A percentile compares a stretch with the other conserved stretches of the same genome.
Evolutionary conservation across 2,797 vertebrate species (phyloP).

Genomic region (Geotrypetes seraphini): DNA sequence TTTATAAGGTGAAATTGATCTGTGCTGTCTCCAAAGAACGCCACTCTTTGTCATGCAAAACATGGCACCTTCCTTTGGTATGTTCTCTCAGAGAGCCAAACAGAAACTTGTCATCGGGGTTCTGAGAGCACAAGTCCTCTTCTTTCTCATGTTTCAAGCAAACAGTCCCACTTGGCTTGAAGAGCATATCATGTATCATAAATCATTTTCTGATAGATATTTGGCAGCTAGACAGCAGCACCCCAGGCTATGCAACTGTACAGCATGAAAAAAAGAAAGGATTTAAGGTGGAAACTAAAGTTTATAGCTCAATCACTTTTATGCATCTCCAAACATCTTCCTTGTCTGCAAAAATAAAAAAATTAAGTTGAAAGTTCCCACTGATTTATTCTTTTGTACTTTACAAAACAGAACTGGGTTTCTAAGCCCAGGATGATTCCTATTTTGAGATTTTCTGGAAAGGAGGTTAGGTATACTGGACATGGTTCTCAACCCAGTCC

Average conservation of each 20-base stretch:
- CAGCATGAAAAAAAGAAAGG: conserved; percentile 68
- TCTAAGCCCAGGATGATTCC: conserved; percentile 31
- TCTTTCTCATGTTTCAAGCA: conserved; percentile 83
- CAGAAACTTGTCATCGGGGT: conserved; percentile 66
- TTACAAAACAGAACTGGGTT: conserved; percentile 19
- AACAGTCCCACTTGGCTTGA: conserved; percentile 75
- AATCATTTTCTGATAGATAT: conserved; percentile 89
- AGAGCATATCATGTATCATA: conserved; percentile 88
- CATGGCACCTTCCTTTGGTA: conserved; percentile 44
- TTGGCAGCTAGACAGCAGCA: conserved; percentile 73
- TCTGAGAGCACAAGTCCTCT: conserved; percentile 68
- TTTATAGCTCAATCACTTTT: conserved; percentile 58
- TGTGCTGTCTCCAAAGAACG: conserved; percentile 20
- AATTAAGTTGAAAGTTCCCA: conserved; percentile 23
- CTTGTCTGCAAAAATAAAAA: conserved; percentile 21
- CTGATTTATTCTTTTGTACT: conserved; percentile 35
- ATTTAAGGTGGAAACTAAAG: conserved; percentile 84
- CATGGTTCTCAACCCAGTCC: too few species aligned
- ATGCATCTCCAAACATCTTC: conserved; percentile 47
- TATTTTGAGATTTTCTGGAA: too few species aligned
- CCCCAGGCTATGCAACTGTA: conserved; percentile 63
- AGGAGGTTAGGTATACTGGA: too few species aligned
- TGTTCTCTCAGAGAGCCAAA: conserved; percentile 58
- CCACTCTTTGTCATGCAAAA: conserved; percentile 36
- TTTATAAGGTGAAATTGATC: background rate